These are phyloP conservation scores for Heteronetta atricapilla DNA, from an alignment of 2,113 vertebrate genomes.

Conservation along the genomic window DNA sequence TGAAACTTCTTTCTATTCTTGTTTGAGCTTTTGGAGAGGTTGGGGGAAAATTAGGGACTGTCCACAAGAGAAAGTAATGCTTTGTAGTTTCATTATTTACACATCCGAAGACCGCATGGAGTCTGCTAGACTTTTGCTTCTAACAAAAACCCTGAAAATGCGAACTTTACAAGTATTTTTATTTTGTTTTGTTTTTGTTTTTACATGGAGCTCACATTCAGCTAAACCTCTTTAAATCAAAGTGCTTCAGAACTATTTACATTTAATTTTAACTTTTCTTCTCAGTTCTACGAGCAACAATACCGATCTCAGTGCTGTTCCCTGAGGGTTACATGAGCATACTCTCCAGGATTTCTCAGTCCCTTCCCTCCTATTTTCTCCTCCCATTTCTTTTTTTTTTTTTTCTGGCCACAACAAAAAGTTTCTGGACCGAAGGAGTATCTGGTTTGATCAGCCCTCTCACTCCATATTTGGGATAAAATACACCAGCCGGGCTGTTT, in stretches of 20 bases:
- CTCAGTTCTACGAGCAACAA: conserved; percentile 14
- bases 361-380: neutral
- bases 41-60: conserved; percentile 27
- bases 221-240: conserved; percentile 37
- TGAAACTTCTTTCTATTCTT: conserved; percentile 40
- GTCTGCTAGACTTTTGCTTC: neutral
- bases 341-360: neutral
- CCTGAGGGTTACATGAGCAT: neutral
- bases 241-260: neutral
- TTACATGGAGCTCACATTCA: neutral
- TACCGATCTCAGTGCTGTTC: neutral
- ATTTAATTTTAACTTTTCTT: conserved; percentile 42
- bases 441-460: conserved; percentile 19
- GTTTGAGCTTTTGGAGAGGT: conserved; percentile 38
- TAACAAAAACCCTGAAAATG: conserved; percentile 18
- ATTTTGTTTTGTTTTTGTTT: neutral
- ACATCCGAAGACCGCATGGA: conserved; percentile 38
- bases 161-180: neutral
- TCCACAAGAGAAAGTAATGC: conserved; percentile 41
- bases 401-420: conserved; percentile 46
- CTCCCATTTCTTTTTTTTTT: no score
- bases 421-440: conserved; percentile 48
- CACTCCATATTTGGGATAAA: conserved; percentile 44
- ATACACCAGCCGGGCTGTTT: conserved; percentile 51
- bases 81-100: conserved; percentile 35